Percentiles rank a stretch among this genome's conserved stretches.
Conservation (phyloP, 2,113 vertebrate species). For the Tyto alba region DNA sequence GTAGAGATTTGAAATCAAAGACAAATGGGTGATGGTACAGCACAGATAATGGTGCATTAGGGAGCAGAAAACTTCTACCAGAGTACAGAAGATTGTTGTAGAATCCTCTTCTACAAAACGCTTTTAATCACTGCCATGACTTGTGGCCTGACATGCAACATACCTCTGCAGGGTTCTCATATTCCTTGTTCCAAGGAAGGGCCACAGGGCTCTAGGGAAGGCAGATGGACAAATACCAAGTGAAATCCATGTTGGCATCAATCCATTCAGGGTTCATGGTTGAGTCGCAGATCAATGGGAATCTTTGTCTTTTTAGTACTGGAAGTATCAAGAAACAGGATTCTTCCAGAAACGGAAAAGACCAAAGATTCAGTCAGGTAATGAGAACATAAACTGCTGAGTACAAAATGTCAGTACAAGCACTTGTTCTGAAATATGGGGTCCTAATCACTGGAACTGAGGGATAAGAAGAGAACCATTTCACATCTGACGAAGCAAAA, state of each 20-base stretch:
- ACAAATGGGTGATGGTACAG: not conserved
- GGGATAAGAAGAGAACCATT: constrained; percentile 23
- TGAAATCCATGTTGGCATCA: not conserved
- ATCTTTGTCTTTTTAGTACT: not conserved
- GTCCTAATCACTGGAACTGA: constrained; percentile 53
- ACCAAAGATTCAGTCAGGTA: constrained; percentile 7
- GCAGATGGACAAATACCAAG: not conserved
- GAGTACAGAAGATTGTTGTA: not conserved
- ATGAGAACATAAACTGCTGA: constrained; percentile 30
- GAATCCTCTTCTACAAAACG: not conserved
- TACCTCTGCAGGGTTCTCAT: not conserved
- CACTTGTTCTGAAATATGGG: constrained; percentile 13
- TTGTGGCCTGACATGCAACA: not conserved
- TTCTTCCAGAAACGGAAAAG: not conserved
- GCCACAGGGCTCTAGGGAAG: not conserved
- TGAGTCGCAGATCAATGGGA: not conserved
- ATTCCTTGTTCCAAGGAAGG: not conserved
- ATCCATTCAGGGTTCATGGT: not conserved
- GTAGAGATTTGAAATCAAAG: not conserved
- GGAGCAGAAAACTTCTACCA: not conserved
- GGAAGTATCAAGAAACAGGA: not conserved
- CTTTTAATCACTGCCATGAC: not conserved
- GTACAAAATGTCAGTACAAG: constrained; percentile 30
- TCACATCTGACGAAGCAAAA: constrained; percentile 56
- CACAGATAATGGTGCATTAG: not conserved